Evolutionary conservation across 2,797 vertebrate species (phyloP), one percentile per base, ranked within the genome.

Genomic region (Paramormyrops hopkinsi): DNA sequence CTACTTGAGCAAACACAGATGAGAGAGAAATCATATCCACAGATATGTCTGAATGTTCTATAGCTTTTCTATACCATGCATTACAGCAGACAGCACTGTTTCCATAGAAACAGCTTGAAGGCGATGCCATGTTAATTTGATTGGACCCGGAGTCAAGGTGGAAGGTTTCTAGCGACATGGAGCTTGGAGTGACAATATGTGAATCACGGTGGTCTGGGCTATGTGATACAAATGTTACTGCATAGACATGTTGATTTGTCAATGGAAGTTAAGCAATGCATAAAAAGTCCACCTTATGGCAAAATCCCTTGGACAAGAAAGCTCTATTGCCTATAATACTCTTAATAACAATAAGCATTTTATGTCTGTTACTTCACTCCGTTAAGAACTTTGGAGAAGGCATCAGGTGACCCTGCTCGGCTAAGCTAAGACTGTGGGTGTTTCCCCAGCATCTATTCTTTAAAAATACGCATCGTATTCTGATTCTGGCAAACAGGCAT

Each of bases 41-140:
- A 62, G 37, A 76, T 56, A n/a, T 82, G 33, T 88, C 50, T 79
- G 86, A 51, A 29, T 87, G 19, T 65, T 54, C 65, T 46, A 51
- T 41, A 79, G 73, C 87, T 88, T 86, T 62, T 62, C 54, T 22
- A 65, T 25, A 88, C 41, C 8, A 33, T 44, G 22, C 14, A 88
- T 22, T 4, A 73, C 62, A 82, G 29, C 48, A 88, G 59, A 48
- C 25, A 33, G 82, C 62, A 33, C 22, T 3, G 89, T 90, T 90
- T 83, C 89, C 88, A 90, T 90, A 79, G 89, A 88, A 88, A 90
- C 88, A 44, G 79, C 41, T 76, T 88, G 48, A 90, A 88, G 56
- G 53, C 22, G n/a, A 86, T 33, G 89, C 59, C 62, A 46, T 87
- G n/a, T 56, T 59, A 89, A 89, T 90, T 88, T 54, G 73, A 88